Conservation (phyloP, 2,888 invertebrate species). For the Hemaris fuciformis region DNA sequence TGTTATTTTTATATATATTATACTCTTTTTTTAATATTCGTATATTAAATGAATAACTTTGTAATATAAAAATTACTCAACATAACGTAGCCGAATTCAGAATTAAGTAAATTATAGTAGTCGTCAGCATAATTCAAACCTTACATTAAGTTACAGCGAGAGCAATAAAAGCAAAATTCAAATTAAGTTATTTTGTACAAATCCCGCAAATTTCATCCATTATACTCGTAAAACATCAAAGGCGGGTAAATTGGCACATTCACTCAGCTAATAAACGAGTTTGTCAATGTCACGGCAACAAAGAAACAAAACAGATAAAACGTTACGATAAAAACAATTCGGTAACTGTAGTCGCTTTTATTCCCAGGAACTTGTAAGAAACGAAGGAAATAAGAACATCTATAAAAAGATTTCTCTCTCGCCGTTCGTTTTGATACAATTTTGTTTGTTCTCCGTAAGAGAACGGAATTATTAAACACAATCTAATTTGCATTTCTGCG, state of each 20-base stretch:
- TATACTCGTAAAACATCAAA: conserved; percentile 26
- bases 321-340: conserved; percentile 48
- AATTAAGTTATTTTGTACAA: conserved; percentile 10
- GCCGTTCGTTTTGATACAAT: conserved; percentile 35
- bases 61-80: background rate
- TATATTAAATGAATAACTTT: background rate
- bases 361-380: conserved; percentile 37
- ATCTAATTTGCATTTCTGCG: conserved; percentile 27
- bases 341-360: conserved; percentile 48
- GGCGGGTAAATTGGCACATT: conserved; percentile 26
- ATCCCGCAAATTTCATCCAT: conserved; percentile 4
- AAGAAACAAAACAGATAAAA: conserved; percentile 43
- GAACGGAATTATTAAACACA: conserved; percentile 35
- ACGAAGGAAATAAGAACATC: conserved; percentile 35
- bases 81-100: too few species aligned
- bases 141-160: background rate
- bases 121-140: background rate
- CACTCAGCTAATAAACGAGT: conserved; percentile 42
- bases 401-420: conserved; percentile 31
- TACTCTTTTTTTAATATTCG: background rate
- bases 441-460: conserved; percentile 31
- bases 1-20: background rate
- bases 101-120: too few species aligned
- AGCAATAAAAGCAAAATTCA: background rate
- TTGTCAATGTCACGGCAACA: conserved; percentile 36